Conservation (phyloP, 1,140 invertebrate genomes). For the Halyomorpha halys region DNA sequence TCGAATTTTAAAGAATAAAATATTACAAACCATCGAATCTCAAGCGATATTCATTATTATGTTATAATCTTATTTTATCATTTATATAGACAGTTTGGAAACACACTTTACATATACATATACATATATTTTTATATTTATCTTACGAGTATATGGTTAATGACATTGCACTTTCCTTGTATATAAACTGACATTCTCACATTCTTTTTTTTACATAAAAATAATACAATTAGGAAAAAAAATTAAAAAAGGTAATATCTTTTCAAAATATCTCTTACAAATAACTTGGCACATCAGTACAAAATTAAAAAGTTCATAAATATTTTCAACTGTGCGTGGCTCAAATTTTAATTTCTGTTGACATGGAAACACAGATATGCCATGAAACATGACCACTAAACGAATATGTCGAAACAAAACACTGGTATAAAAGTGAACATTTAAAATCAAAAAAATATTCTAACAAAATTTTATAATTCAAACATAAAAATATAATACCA, state of each 20-base stretch:
- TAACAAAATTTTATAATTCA: constrained; percentile 16
- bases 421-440: too few relatives aligned
- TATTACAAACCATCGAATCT: constrained; percentile 8
- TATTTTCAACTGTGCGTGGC: too few relatives aligned
- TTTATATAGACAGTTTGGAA: constrained; percentile 20
- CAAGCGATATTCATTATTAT: constrained; percentile 9
- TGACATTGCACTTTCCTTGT: constrained; percentile 19
- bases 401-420: too few relatives aligned
- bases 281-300: constrained; percentile 17
- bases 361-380: neutral
- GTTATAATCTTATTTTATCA: neutral
- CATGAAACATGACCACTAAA: neutral
- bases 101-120: constrained; percentile 21
- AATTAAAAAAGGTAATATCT: neutral
- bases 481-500: constrained; percentile 9
- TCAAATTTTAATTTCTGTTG: too few relatives aligned
- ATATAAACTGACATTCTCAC: constrained; percentile 1
- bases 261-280: constrained; percentile 10
- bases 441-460: constrained; percentile 14
- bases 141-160: constrained; percentile 20
- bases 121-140: constrained; percentile 7
- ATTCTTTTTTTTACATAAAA: constrained; percentile 9
- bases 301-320: too few relatives aligned
- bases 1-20: constrained; percentile 4
- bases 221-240: constrained; percentile 16